phyloP scores from a whole-genome alignment of 2,113 vertebrate genomes.

The Psittacara wagleri region DNA sequence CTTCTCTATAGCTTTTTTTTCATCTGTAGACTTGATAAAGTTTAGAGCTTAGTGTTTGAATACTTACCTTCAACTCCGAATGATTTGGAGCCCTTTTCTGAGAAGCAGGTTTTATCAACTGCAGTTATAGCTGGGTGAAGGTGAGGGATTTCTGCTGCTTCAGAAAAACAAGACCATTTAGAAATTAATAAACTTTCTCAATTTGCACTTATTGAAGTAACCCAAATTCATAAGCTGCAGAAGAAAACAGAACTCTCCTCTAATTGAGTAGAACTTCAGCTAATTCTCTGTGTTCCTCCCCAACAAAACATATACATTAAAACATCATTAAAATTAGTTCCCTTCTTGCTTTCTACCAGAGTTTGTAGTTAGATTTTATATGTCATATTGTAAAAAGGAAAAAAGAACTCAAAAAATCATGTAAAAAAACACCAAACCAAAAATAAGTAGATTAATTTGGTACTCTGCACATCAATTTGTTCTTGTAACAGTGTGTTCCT shows the following conservation, averaged over 20 bases:
- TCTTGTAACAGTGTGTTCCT: slow-evolving; percentile 16
- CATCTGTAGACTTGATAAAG: not conserved
- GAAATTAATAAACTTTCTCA: not conserved
- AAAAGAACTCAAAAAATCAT: not conserved
- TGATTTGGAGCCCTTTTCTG: not conserved
- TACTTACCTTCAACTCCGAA: not conserved
- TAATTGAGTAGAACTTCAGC: not conserved
- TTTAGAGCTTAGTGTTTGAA: not conserved
- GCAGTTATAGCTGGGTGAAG: not conserved
- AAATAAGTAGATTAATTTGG: not conserved
- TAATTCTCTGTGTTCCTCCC: not conserved
- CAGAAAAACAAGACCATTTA: not conserved
- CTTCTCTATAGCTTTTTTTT: slow-evolving; percentile 2
- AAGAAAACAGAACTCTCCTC: not conserved
- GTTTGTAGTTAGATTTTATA: not conserved
- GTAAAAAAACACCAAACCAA: not conserved
- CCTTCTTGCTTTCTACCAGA: not conserved
- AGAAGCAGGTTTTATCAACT: not conserved
- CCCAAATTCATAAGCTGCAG: not conserved
- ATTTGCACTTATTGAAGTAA: not conserved
- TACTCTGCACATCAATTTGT: not conserved
- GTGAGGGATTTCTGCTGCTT: not conserved
- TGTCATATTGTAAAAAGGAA: not conserved
- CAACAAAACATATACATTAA: not conserved
- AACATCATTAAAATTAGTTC: not conserved